Evolutionary conservation across 2,113 vertebrate species (phyloP).

Genomic region (Mesocricetus auratus): DNA sequence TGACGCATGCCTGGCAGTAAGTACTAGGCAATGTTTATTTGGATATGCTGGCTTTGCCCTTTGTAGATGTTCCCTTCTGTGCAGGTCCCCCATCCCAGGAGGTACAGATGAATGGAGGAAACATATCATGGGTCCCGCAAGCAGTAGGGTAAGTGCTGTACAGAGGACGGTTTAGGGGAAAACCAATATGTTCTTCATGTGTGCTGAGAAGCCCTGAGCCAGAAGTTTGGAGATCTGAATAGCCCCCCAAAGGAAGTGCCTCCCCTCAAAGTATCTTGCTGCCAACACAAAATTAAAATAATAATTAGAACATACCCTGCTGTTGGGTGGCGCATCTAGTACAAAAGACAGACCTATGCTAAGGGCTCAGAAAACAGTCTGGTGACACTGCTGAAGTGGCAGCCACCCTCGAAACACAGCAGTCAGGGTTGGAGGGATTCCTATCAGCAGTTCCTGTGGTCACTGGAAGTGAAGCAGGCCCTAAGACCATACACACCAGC

Average conservation of each 20-base stretch:
- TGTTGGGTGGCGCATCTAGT: slow-evolving; percentile 65
- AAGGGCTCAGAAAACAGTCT: slow-evolving; percentile 72
- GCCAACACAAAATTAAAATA: slow-evolving; percentile 76
- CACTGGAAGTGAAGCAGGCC: neutral
- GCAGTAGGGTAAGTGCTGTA: slow-evolving; percentile 64
- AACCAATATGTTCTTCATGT: slow-evolving; percentile 78
- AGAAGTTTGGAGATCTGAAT: slow-evolving; percentile 70
- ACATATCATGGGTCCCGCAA: slow-evolving; percentile 65
- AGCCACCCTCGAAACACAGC: neutral
- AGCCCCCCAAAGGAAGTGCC: slow-evolving; percentile 69
- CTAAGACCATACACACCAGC: neutral
- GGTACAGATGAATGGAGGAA: slow-evolving; percentile 63
- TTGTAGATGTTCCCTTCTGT: neutral
- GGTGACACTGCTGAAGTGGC: neutral
- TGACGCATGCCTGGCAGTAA: no score
- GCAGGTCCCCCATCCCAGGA: slow-evolving; percentile 45
- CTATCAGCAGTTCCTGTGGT: accelerated
- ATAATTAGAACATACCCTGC: slow-evolving; percentile 70
- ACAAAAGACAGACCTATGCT: slow-evolving; percentile 71
- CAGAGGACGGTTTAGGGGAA: slow-evolving; percentile 64
- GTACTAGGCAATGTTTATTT: neutral
- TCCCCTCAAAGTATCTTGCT: slow-evolving; percentile 79
- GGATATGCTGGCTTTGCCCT: neutral
- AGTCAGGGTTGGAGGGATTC: neutral
- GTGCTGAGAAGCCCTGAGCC: slow-evolving; percentile 72